A percentile compares a stretch with the other conserved stretches of the same genome.
phyloP scores from a whole-genome alignment of 2,888 invertebrate species.

The Automeris io region DNA sequence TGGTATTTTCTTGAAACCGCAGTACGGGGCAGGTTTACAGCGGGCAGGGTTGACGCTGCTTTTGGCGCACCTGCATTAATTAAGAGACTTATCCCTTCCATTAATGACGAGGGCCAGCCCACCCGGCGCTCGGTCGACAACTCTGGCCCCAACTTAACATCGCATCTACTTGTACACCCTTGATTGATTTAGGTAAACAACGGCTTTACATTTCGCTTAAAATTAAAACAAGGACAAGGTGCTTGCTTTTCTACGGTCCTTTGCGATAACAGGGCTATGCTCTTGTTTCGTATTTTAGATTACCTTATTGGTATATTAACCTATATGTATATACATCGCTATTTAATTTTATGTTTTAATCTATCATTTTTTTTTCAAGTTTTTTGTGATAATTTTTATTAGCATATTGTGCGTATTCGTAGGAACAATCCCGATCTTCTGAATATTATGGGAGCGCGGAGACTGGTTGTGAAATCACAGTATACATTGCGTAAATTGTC shows the following conservation, averaged over 20 bases:
- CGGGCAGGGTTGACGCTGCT: slow-evolving; percentile 29
- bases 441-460: too few relatives aligned
- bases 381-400: too few relatives aligned
- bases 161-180: slow-evolving; percentile 24
- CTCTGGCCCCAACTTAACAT: slow-evolving; percentile 25
- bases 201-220: slow-evolving; percentile 27
- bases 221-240: slow-evolving; percentile 27
- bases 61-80: slow-evolving; percentile 45
- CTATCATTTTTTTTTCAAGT: too few relatives aligned
- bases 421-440: too few relatives aligned
- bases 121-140: slow-evolving; percentile 12
- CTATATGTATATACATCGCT: too few relatives aligned
- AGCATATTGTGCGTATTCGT: too few relatives aligned
- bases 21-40: slow-evolving; percentile 17
- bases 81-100: slow-evolving; percentile 48
- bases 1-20: slow-evolving; percentile 16
- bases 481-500: too few relatives aligned
- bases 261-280: slow-evolving; percentile 9
- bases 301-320: too few relatives aligned
- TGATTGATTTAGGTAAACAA: slow-evolving; percentile 50
- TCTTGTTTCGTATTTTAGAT: slow-evolving; percentile 1
- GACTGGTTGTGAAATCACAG: too few relatives aligned
- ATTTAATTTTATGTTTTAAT: too few relatives aligned
- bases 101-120: slow-evolving; percentile 31
- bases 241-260: slow-evolving; percentile 18